Evolutionary conservation across 2,888 invertebrate species (phyloP).

Genomic region (Rhagonycha lutea): DNA sequence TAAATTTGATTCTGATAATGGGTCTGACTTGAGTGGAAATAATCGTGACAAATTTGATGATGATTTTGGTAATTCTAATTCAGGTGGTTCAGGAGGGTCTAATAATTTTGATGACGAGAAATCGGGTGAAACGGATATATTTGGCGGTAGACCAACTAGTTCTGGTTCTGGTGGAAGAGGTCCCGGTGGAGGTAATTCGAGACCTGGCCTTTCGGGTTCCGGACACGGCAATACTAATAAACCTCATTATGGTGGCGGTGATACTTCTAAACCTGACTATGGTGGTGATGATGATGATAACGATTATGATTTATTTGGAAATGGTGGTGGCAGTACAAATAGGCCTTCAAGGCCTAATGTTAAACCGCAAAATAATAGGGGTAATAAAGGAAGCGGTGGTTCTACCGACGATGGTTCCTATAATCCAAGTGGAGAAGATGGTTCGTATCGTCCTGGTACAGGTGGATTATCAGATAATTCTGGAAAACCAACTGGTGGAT

Average conservation of each 20-base stretch:
- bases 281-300: constrained; percentile 16
- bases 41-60: constrained; percentile 3
- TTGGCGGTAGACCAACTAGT: not conserved
- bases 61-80: not conserved
- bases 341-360: not conserved
- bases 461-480: not conserved
- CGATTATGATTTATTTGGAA: constrained; percentile 34
- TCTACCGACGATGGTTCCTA: constrained; percentile 23
- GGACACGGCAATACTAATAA: constrained; percentile 9
- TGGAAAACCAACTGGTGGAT: not conserved
- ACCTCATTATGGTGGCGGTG: constrained; percentile 43
- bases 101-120: constrained; percentile 1
- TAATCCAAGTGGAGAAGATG: not conserved
- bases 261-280: constrained; percentile 46
- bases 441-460: not conserved
- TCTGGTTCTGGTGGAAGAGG: constrained; percentile 1
- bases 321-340: constrained; percentile 9
- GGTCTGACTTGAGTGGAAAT: not conserved
- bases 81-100: constrained; percentile 7
- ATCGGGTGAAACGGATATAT: constrained; percentile 1
- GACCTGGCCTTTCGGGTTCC: constrained; percentile 14
- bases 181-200: constrained; percentile 19
- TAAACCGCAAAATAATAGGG: constrained; percentile 9
- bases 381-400: constrained; percentile 12
- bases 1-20: constrained; percentile 14